Percentiles rank a stretch among this genome's conserved stretches.
These are phyloP conservation scores for Amphibalanus amphitrite DNA, from an alignment of 1,140 invertebrate genomes.

Conservation along the genomic window DNA sequence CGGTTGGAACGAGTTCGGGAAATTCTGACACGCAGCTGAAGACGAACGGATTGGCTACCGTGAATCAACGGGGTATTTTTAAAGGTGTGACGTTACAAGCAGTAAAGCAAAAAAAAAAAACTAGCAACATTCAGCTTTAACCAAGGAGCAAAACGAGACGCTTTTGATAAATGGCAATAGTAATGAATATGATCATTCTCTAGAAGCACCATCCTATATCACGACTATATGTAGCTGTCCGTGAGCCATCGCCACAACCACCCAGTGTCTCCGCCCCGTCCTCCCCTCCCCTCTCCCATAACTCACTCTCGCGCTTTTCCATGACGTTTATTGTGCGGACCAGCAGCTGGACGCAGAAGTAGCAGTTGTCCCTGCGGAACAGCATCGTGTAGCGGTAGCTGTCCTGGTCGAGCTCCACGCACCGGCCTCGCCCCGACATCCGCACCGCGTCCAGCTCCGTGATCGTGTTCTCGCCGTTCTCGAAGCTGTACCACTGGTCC, in stretches of 20 bases:
- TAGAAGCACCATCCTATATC: too few species aligned
- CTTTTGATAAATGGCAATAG: too few species aligned
- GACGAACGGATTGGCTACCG: too few species aligned
- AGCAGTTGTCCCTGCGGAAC: slow-evolving; percentile 48
- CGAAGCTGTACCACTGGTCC: slow-evolving; percentile 79
- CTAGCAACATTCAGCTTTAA: too few species aligned
- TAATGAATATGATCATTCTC: too few species aligned
- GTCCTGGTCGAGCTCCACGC: slow-evolving; percentile 48
- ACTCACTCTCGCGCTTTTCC: slow-evolving; percentile 67
- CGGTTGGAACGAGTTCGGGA: slow-evolving; percentile 40
- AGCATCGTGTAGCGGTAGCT: slow-evolving; percentile 50
- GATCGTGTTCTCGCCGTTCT: slow-evolving; percentile 61
- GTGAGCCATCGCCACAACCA: too few species aligned
- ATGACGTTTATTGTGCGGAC: slow-evolving; percentile 76
- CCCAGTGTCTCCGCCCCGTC: slow-evolving; percentile 6
- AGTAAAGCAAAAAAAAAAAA: too few species aligned
- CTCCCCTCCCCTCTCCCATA: not conserved
- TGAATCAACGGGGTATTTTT: too few species aligned
- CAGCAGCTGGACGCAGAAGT: slow-evolving; percentile 64
- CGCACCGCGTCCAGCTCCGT: slow-evolving; percentile 60
- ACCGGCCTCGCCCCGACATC: slow-evolving; percentile 53
- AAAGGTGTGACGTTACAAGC: too few species aligned
- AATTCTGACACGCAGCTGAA: slow-evolving; percentile 51
- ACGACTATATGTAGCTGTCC: too few species aligned
- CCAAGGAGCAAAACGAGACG: too few species aligned